Evolutionary conservation across 1,140 invertebrate genomes (phyloP).

Genomic region (Drosophila kohkoa): DNA sequence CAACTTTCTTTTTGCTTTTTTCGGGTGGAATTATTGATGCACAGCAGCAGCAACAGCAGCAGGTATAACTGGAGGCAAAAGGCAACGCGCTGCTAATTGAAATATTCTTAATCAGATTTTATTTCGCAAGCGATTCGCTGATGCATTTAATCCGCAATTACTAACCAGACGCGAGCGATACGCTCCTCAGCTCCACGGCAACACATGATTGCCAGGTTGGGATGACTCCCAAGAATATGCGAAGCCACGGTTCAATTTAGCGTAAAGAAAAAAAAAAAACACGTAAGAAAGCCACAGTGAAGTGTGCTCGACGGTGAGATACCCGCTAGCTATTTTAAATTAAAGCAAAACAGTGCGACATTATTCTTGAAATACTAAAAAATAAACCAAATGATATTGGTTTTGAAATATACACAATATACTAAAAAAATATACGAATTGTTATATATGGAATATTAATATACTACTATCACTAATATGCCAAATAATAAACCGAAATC

Average conservation of each 20-base stretch:
- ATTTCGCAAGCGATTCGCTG: conserved; percentile 54
- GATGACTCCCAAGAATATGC: neutral
- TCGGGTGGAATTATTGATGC: neutral
- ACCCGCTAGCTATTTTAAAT: too few species aligned
- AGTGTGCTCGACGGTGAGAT: too few species aligned
- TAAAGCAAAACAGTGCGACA: too few species aligned
- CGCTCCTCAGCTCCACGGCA: neutral
- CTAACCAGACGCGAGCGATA: conserved; percentile 38
- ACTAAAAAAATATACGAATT: too few species aligned
- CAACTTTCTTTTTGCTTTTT: conserved; percentile 43
- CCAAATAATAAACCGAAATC: too few species aligned
- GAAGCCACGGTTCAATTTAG: conserved; percentile 70
- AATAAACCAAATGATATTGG: too few species aligned
- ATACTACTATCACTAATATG: too few species aligned
- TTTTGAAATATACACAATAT: too few species aligned
- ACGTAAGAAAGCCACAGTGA: too few species aligned
- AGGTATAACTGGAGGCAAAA: conserved; percentile 15
- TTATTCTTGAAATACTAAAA: too few species aligned
- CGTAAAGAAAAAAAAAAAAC: conserved; percentile 42
- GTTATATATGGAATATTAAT: too few species aligned
- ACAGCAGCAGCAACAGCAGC: too few species aligned
- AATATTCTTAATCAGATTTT: conserved; percentile 83
- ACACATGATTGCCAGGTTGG: conserved; percentile 13
- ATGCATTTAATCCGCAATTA: conserved; percentile 81
- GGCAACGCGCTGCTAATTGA: conserved; percentile 70